Evolutionary conservation across 2,113 vertebrate genomes (phyloP), one percentile per base, ranked within the genome.

Genomic region (Zingel zingel): DNA sequence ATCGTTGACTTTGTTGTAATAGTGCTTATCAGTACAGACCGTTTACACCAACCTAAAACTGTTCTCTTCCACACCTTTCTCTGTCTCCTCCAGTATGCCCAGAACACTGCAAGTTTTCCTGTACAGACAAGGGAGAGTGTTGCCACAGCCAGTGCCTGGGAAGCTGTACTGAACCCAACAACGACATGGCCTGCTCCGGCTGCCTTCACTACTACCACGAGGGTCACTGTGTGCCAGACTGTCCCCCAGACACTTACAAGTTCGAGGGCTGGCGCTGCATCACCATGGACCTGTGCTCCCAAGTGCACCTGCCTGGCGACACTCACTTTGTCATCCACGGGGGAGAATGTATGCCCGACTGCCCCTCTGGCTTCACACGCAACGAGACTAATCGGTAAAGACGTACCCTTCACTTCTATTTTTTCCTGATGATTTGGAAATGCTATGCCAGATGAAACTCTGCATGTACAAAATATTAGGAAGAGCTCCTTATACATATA

Each of bases 211-310:
- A 97, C 95, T 96, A 95, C 94, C 94, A 97, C 16, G 95, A 96
- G 18, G 97, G 95, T 1, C 94, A 93, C 85, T 99, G 98, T 14
- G 94, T 99, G 84, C 92, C 95, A 15, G 94, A 94, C 91, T 99
- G 98, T 77, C 98, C 98, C 0, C 91, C 94, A 0, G 96, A 92
- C 94, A 99, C 98, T 8, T 99, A 97, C 95, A 96, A 95, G 88
- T 99, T 99, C 0, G 97, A 99, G 90, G 97, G 98, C 91, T 99
- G 98, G 98, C 97, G 97, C 90, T 99, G 98, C 0, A 98, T 99
- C 86, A 97, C 97, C 57, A 95, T 96, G 25, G 97, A 99, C 53
- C 91, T 96, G 71, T 99, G 98, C 30, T 95, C 97, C 80, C 95
- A 94, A 45, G 96, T 97, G 82, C 97, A 96, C 0, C 94, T 97